These are phyloP conservation scores for Leucophenga maculata DNA, from an alignment of 2,888 invertebrate species.

Conservation along the genomic window DNA sequence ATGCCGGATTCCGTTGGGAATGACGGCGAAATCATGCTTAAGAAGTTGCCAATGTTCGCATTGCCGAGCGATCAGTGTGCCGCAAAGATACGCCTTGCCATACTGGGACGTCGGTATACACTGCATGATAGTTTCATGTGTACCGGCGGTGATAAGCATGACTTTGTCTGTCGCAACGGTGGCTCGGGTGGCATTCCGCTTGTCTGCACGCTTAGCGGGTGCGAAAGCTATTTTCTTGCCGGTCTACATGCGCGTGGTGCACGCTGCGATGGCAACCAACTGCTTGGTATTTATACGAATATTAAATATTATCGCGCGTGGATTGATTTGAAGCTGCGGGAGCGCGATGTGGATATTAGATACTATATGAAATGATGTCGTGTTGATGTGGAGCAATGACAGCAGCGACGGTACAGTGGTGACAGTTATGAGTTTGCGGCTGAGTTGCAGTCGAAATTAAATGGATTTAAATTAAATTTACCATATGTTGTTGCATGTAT, in stretches of 20 bases:
- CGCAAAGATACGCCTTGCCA: slow-evolving; percentile 44
- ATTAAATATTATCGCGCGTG: slow-evolving; percentile 46
- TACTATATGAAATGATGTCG: slow-evolving; percentile 43
- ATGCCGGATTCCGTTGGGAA: neutral
- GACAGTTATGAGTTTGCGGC: too few species aligned
- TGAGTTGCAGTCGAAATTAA: too few species aligned
- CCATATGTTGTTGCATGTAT: too few species aligned
- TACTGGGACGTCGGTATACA: slow-evolving; percentile 43
- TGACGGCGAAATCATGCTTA: slow-evolving; percentile 39
- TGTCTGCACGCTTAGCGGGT: slow-evolving; percentile 47
- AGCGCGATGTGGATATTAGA: slow-evolving; percentile 47
- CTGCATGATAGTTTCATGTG: slow-evolving; percentile 48
- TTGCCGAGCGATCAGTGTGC: slow-evolving; percentile 51
- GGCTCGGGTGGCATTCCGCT: slow-evolving; percentile 46
- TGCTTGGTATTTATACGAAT: slow-evolving; percentile 50
- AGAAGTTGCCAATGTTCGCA: slow-evolving; percentile 44
- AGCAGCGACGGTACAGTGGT: too few species aligned
- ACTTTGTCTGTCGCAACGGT: slow-evolving; percentile 43
- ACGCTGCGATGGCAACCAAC: slow-evolving; percentile 47
- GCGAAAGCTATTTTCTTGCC: slow-evolving; percentile 46
- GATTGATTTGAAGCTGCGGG: slow-evolving; percentile 49
- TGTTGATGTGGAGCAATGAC: too few species aligned
- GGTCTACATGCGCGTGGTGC: slow-evolving; percentile 45
- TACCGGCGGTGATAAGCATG: slow-evolving; percentile 50
- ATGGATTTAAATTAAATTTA: too few species aligned